Evolutionary conservation across 2,113 vertebrate genomes (phyloP).

Genomic region (Cyphomyrus plagiostoma): DNA sequence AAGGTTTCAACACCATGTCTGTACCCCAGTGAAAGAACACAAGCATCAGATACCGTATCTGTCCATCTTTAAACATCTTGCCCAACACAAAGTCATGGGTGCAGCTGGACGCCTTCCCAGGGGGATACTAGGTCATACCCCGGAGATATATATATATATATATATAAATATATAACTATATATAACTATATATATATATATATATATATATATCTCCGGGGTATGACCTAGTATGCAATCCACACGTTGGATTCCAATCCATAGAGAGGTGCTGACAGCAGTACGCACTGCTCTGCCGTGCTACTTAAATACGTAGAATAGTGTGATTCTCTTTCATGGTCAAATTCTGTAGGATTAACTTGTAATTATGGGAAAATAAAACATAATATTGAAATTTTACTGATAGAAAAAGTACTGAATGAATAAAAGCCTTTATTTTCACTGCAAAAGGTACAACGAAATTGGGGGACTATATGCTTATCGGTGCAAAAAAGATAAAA

Average conservation of each 20-base stretch:
- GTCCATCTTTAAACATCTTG: not conserved
- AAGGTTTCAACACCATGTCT: not conserved
- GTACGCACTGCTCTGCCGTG: not conserved
- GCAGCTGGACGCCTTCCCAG: not conserved
- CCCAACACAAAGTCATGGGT: not conserved
- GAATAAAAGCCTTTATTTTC: not conserved
- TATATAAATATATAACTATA: too few relatives aligned
- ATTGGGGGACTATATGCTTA: too few relatives aligned
- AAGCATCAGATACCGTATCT: not conserved
- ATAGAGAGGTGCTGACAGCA: not conserved
- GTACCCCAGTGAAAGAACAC: not conserved
- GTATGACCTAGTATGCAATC: not conserved
- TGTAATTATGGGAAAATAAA: not conserved
- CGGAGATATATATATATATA: not conserved
- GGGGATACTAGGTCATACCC: not conserved
- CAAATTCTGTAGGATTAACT: not conserved
- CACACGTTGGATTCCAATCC: not conserved
- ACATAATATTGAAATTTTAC: not conserved
- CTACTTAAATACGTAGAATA: not conserved
- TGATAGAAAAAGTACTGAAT: not conserved
- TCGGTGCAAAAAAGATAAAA: too few relatives aligned
- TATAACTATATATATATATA: not conserved
- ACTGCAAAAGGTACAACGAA: too few relatives aligned
- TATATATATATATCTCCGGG: not conserved
- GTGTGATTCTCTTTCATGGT: not conserved